Conservation (phyloP, 2,888 invertebrate species). For the Temnothorax rugatulus region DNA sequence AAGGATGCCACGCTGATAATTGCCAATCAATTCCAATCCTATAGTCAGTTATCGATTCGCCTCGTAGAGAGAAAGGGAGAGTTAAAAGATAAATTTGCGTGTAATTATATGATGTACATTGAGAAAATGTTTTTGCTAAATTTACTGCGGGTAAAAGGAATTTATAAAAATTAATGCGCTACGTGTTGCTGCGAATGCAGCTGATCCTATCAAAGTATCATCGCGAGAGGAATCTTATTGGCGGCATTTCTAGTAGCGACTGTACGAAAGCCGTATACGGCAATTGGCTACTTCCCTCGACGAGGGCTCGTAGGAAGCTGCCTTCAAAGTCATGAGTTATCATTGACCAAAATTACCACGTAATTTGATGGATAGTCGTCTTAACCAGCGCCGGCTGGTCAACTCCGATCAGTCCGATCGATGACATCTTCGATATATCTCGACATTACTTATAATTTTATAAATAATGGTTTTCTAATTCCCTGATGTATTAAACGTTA, state of each 20-base stretch:
- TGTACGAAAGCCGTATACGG: constrained; percentile 82
- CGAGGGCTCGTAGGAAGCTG: constrained; percentile 85
- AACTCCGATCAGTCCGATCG: constrained; percentile 71
- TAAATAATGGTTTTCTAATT: constrained; percentile 8
- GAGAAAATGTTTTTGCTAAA: background rate
- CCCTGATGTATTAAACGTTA: background rate
- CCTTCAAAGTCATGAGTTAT: constrained; percentile 86
- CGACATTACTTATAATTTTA: constrained; percentile 23
- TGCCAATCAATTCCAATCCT: background rate
- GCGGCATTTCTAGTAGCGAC: constrained; percentile 81
- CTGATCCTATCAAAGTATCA: constrained; percentile 19
- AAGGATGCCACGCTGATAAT: background rate
- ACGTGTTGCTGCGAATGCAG: background rate
- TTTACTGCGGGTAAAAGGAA: background rate
- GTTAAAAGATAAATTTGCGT: background rate
- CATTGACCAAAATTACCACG: constrained; percentile 85
- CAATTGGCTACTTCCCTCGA: constrained; percentile 85
- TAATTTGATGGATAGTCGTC: constrained; percentile 77
- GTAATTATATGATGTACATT: background rate
- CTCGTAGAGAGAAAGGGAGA: background rate
- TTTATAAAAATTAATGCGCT: background rate
- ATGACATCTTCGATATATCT: constrained; percentile 61
- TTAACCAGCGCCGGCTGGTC: constrained; percentile 69
- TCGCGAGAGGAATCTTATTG: constrained; percentile 66
- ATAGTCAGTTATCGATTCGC: background rate